phyloP scores from a whole-genome alignment of 2,113 vertebrate genomes.

The Urocolius indicus region DNA sequence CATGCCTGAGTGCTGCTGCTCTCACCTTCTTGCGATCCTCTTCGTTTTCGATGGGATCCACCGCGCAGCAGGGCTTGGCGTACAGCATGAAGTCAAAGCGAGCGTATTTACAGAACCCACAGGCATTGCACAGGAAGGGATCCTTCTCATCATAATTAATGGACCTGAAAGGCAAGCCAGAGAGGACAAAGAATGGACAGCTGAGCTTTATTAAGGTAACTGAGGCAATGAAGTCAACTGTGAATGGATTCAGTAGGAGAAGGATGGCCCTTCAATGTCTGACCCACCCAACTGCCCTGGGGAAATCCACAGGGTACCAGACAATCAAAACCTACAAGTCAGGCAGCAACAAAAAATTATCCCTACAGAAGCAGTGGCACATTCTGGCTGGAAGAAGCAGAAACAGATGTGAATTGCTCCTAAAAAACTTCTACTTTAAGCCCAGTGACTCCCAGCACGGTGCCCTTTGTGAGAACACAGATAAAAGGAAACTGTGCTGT shows the following conservation, averaged over 20 bases:
- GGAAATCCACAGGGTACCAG: background rate
- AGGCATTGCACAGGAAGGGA: slow-evolving; percentile 97
- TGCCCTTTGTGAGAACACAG: background rate
- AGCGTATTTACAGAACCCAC: slow-evolving; percentile 98
- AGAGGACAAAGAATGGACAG: background rate
- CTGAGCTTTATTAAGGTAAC: background rate
- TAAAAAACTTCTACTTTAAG: background rate
- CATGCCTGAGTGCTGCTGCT: background rate
- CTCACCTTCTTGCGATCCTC: slow-evolving; percentile 96
- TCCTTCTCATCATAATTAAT: slow-evolving; percentile 99
- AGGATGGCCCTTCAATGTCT: background rate
- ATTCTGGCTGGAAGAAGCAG: background rate
- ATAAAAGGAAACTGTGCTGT: background rate
- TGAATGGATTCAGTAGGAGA: background rate
- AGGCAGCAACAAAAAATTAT: background rate
- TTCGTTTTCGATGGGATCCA: slow-evolving; percentile 98
- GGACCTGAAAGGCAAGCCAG: slow-evolving; percentile 79
- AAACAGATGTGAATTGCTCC: background rate
- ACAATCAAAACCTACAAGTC: background rate
- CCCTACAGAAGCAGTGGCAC: background rate
- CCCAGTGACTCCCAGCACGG: background rate
- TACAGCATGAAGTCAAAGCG: slow-evolving; percentile 99
- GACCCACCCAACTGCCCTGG: background rate
- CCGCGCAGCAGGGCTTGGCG: slow-evolving; percentile 95
- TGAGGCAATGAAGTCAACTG: no score